phyloP scores from a whole-genome alignment of 2,797 vertebrate genomes.

The Crocodylus rhombifer region DNA sequence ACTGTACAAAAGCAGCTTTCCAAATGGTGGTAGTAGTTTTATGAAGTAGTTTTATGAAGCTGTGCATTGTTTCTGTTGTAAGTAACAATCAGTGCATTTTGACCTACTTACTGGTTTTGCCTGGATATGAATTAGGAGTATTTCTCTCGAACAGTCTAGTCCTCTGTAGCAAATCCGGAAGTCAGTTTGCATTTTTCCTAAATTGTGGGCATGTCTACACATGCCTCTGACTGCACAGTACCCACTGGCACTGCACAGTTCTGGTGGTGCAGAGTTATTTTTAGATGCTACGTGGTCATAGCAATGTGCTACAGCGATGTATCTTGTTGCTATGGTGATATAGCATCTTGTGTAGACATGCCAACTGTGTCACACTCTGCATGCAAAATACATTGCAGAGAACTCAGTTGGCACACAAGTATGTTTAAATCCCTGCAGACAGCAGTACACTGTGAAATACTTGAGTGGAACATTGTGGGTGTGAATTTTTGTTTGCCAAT shows the following conservation, averaged over 20 bases:
- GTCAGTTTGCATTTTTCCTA: not conserved
- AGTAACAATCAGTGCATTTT: not conserved
- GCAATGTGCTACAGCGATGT: too few relatives aligned
- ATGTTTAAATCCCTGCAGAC: not conserved
- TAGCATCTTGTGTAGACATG: too few relatives aligned
- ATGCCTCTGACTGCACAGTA: too few relatives aligned
- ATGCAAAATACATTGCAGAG: not conserved
- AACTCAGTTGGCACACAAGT: not conserved
- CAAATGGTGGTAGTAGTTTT: not conserved
- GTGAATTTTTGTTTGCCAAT: not conserved
- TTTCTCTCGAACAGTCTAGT: not conserved
- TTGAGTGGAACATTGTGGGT: not conserved
- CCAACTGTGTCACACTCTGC: not conserved
- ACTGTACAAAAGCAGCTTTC: not conserved
- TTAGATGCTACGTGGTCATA: too few relatives aligned
- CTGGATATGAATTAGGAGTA: not conserved
- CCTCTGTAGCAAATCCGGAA: not conserved
- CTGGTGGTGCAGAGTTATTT: too few relatives aligned
- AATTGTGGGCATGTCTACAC: not conserved
- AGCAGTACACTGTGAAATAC: not conserved
- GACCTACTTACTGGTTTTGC: not conserved
- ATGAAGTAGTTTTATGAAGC: not conserved
- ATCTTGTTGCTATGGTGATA: too few relatives aligned
- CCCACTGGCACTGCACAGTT: too few relatives aligned
- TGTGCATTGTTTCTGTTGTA: not conserved